A percentile compares a stretch with the other conserved stretches of the same genome.
Conservation (phyloP, 2,797 vertebrate genomes). For the Ciconia nigra region DNA sequence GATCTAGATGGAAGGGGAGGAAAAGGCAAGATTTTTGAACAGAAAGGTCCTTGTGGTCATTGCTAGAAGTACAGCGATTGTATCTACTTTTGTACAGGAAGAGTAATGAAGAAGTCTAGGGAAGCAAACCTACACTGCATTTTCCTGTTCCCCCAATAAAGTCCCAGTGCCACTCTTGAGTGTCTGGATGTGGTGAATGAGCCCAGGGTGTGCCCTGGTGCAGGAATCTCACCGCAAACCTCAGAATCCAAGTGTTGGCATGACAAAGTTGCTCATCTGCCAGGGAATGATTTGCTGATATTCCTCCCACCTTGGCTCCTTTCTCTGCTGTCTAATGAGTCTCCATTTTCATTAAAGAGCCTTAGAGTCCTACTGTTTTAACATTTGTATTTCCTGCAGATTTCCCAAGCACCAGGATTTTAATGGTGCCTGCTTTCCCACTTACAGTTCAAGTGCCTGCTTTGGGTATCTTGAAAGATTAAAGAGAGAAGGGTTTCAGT, state of each 20-base stretch:
- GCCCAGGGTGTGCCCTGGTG: background rate
- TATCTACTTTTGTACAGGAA: background rate
- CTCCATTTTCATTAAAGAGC: background rate
- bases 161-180: background rate
- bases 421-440: conserved; percentile 14
- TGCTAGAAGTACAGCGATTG: background rate
- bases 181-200: background rate
- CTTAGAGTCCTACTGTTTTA: background rate
- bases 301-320: background rate
- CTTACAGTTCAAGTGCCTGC: background rate
- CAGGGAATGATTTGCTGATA: background rate
- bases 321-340: background rate
- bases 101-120: background rate
- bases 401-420: conserved; percentile 3
- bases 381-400: conserved; percentile 4
- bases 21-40: background rate
- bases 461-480: background rate
- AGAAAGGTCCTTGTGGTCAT: background rate
- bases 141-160: background rate
- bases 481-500: background rate
- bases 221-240: background rate
- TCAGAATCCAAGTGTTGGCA: background rate
- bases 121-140: background rate
- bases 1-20: background rate
- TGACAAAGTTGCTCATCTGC: background rate